These are phyloP conservation scores for Tetrapedia diversipes DNA, from an alignment of 2,888 invertebrate species.

Conservation along the genomic window DNA sequence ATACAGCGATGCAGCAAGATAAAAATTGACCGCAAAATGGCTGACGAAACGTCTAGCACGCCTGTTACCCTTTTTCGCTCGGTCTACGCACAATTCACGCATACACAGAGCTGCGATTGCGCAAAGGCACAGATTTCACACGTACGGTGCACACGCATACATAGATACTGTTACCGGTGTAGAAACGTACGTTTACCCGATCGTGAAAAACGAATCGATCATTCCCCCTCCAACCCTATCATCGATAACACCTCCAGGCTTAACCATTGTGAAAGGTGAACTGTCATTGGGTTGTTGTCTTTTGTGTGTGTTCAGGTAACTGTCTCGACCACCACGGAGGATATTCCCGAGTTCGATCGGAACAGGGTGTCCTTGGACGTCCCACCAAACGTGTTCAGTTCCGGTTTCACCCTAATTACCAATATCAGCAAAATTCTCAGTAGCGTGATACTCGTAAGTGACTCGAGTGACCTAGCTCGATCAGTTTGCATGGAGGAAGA, in stretches of 20 bases:
- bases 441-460: slow-evolving; percentile 87
- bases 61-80: not conserved
- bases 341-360: slow-evolving; percentile 84
- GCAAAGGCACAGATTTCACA: slow-evolving; percentile 7
- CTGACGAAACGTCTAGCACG: not conserved
- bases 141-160: not conserved
- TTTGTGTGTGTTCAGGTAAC: slow-evolving; percentile 64
- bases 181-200: slow-evolving; percentile 8
- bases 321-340: slow-evolving; percentile 81
- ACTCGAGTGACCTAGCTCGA: not conserved
- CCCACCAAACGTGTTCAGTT: slow-evolving; percentile 87
- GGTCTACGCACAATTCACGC: not conserved
- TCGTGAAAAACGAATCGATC: not conserved
- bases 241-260: not conserved
- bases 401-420: slow-evolving; percentile 88
- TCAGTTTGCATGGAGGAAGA: not conserved
- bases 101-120: not conserved
- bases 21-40: no score
- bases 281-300: slow-evolving; percentile 26
- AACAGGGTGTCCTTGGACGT: slow-evolving; percentile 86
- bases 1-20: not conserved
- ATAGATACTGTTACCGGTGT: not conserved
- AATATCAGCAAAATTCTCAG: slow-evolving; percentile 87
- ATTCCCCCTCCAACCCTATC: not conserved
- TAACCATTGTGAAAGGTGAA: slow-evolving; percentile 19